A percentile compares a stretch with the other conserved stretches of the same genome.
Evolutionary conservation across 1,140 invertebrate genomes (phyloP).

Genomic region (Neotoxoptera formosana): DNA sequence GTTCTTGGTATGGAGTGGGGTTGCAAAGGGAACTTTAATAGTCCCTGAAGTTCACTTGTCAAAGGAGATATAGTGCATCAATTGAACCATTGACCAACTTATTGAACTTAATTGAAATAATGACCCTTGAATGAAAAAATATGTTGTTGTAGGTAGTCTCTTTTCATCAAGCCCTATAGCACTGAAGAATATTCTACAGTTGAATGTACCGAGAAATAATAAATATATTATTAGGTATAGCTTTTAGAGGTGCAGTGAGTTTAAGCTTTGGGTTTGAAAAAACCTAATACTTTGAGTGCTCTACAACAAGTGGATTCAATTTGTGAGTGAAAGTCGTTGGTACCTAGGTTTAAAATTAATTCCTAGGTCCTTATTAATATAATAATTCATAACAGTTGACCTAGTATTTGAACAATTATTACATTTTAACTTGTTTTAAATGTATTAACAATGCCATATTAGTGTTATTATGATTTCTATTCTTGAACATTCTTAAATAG

Average conservation of each 20-base stretch:
- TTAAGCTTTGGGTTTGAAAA: background rate
- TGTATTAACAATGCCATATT: background rate
- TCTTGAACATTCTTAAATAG: background rate
- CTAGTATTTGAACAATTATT: background rate
- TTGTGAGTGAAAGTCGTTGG: background rate
- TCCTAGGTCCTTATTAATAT: background rate
- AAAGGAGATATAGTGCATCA: background rate
- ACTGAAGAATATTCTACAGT: background rate
- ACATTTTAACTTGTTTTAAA: background rate
- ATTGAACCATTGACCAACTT: background rate
- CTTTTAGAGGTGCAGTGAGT: background rate
- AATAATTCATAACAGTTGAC: background rate
- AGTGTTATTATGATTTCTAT: background rate
- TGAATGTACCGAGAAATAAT: too few species aligned
- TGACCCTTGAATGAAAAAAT: background rate
- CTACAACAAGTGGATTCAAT: background rate
- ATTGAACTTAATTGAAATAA: background rate
- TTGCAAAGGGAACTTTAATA: background rate
- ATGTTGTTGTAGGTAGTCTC: background rate
- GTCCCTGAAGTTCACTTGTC: background rate
- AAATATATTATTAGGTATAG: too few species aligned
- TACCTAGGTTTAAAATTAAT: background rate
- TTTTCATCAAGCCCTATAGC: background rate
- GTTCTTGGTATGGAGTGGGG: background rate
- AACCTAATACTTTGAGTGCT: background rate